These are phyloP conservation scores for Eurypyga helias DNA, from an alignment of 2,113 vertebrate species.

Conservation along the genomic window DNA sequence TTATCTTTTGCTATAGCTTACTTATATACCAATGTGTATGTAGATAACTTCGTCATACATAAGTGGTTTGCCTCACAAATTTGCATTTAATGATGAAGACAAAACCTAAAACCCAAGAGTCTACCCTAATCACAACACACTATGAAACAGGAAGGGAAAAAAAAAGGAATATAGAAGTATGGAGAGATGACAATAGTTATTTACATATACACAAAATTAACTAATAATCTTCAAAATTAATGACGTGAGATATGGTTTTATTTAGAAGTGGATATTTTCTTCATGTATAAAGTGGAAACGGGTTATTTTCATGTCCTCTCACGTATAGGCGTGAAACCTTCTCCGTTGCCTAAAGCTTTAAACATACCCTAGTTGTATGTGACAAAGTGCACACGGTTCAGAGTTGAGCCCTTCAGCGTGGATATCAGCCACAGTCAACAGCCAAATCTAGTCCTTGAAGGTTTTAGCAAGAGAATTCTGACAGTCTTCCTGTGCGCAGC, in stretches of 20 bases:
- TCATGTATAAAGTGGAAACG: background rate
- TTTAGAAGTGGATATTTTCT: background rate
- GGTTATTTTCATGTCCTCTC: background rate
- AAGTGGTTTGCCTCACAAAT: background rate
- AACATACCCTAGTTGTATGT: background rate
- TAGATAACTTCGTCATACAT: background rate
- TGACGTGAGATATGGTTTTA: background rate
- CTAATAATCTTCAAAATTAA: background rate
- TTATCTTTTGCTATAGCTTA: background rate
- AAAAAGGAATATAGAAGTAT: background rate
- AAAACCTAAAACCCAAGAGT: background rate
- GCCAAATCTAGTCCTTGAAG: background rate
- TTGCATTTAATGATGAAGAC: background rate
- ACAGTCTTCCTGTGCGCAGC: background rate
- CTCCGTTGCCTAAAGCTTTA: background rate
- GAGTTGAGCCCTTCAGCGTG: background rate
- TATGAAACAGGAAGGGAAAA: background rate
- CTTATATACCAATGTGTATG: background rate
- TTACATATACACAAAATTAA: background rate
- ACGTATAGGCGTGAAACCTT: background rate
- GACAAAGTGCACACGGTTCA: background rate
- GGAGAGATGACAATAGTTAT: background rate
- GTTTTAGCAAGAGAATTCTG: background rate
- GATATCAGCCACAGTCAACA: background rate
- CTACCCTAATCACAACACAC: background rate